Evolutionary conservation across 2,888 invertebrate genomes (phyloP).

Genomic region (Trachelus troglodyta): DNA sequence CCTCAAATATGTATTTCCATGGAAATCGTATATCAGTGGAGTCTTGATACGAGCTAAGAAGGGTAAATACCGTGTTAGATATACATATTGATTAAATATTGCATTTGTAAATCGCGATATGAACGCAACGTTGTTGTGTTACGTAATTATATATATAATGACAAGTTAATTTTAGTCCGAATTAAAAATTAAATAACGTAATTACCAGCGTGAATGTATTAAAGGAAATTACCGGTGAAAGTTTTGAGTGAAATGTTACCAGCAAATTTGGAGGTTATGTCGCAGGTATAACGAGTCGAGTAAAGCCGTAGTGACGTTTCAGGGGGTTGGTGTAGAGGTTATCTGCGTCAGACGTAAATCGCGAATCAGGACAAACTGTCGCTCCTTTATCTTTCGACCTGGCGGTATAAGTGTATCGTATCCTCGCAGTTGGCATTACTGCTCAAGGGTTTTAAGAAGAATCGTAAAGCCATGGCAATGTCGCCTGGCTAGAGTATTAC

Average conservation of each 20-base stretch:
- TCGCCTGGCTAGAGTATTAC: neutral
- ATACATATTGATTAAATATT: too few relatives aligned
- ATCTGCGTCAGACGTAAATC: neutral
- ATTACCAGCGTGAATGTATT: too few relatives aligned
- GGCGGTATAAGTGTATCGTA: neutral
- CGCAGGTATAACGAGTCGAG: neutral
- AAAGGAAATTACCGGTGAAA: too few relatives aligned
- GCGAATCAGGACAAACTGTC: neutral
- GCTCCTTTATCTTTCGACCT: neutral
- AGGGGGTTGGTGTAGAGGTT: neutral
- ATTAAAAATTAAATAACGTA: too few relatives aligned
- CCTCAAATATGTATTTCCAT: neutral
- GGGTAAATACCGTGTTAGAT: too few relatives aligned
- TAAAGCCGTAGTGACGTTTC: neutral
- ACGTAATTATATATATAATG: too few relatives aligned
- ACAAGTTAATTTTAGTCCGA: too few relatives aligned
- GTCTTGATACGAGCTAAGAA: too few relatives aligned
- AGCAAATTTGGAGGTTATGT: neutral
- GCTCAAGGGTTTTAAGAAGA: neutral
- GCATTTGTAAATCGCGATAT: too few relatives aligned
- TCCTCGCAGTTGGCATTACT: neutral
- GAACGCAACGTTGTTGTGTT: too few relatives aligned
- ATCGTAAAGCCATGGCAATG: neutral
- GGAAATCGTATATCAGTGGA: too few relatives aligned
- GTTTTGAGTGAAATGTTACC: too few relatives aligned